Conservation (phyloP, 2,113 vertebrate genomes). For the Platichthys stellatus region DNA sequence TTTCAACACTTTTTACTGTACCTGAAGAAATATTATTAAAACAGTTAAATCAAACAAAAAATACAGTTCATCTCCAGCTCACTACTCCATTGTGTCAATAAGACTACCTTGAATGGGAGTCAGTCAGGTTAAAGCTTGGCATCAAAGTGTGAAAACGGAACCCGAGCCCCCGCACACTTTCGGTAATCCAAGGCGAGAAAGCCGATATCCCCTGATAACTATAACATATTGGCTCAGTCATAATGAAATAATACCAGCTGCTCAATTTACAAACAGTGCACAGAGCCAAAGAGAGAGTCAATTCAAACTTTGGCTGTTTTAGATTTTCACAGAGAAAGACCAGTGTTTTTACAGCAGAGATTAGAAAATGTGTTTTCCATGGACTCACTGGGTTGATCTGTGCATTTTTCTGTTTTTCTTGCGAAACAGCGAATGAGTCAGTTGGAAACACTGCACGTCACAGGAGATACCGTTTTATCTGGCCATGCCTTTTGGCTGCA, state of each 20-base stretch:
- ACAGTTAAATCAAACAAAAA: constrained; percentile 22
- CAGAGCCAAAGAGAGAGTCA: constrained; percentile 42
- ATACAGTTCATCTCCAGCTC: constrained; percentile 4
- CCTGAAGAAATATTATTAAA: constrained; percentile 11
- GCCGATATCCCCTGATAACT: constrained; percentile 67
- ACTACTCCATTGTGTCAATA: constrained; percentile 23
- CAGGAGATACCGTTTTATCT: constrained; percentile 66
- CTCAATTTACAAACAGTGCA: constrained; percentile 49
- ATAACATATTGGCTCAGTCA: constrained; percentile 60
- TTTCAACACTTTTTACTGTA: neutral
- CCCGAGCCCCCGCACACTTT: neutral
- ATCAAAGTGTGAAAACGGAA: constrained; percentile 38
- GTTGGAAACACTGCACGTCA: constrained; percentile 54
- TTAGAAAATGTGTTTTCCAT: constrained; percentile 51
- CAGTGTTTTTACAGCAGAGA: constrained; percentile 47
- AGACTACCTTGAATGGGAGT: constrained; percentile 31
- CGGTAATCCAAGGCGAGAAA: constrained; percentile 42
- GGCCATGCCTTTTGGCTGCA: constrained; percentile 62
- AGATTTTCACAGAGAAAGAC: constrained; percentile 48
- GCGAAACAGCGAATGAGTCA: constrained; percentile 49
- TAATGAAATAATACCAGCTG: constrained; percentile 62
- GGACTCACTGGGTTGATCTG: constrained; percentile 47
- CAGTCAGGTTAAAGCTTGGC: constrained; percentile 34
- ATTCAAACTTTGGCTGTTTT: constrained; percentile 45
- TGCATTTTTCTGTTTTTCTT: constrained; percentile 57